Evolutionary conservation across 2,113 vertebrate species (phyloP).

Genomic region (Rhombomys opimus): DNA sequence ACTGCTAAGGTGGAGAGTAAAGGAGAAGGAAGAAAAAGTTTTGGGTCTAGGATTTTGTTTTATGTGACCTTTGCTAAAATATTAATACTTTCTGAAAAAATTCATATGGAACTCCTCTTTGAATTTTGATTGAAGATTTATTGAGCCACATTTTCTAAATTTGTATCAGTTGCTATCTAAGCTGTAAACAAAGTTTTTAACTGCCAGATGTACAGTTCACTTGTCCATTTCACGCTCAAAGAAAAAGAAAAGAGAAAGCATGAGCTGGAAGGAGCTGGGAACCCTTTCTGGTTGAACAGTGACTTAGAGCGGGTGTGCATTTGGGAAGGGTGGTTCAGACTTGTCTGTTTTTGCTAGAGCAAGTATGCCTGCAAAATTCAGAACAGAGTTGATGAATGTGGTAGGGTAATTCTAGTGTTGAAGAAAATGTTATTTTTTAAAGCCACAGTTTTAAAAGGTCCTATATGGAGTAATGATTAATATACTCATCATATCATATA

Average conservation of each 20-base stretch:
- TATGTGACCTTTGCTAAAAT: constrained; percentile 1
- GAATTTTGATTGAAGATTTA: constrained; percentile 38
- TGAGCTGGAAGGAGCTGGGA: background rate
- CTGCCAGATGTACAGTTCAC: background rate
- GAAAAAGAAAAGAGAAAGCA: background rate
- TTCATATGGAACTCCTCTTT: background rate
- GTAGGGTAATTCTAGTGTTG: constrained; percentile 23
- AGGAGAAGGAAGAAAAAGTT: background rate
- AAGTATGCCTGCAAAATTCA: background rate
- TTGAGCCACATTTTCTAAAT: constrained; percentile 10
- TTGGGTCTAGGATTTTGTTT: background rate
- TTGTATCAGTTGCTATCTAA: constrained; percentile 5
- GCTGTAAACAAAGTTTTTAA: constrained; percentile 2
- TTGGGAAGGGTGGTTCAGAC: background rate
- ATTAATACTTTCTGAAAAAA: background rate
- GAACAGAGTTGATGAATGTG: background rate
- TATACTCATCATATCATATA: background rate
- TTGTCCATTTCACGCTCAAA: constrained; percentile 25
- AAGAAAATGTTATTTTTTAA: constrained; percentile 1
- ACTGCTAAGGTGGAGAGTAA: background rate
- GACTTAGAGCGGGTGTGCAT: background rate
- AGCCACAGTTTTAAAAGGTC: background rate
- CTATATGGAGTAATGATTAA: background rate
- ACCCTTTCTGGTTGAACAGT: background rate
- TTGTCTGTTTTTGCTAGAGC: background rate